A percentile compares a stretch with the other conserved stretches of the same genome.
Evolutionary conservation across 2,113 vertebrate genomes (phyloP).

Genomic region (Grammomys surdaster): DNA sequence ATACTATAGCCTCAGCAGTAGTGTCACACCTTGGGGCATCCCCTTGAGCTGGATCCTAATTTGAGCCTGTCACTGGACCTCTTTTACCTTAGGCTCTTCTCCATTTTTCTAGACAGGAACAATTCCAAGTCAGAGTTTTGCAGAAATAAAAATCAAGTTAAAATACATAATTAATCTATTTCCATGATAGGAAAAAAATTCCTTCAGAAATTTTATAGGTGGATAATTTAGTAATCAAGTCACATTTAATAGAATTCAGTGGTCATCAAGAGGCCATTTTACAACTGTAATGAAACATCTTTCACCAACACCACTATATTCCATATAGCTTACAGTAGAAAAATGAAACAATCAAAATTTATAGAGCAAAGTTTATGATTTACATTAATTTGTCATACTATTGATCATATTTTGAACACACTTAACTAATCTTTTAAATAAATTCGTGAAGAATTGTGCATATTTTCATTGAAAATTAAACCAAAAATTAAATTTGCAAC

Average conservation of each 20-base stretch:
- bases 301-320: background rate
- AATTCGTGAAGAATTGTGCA: background rate
- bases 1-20: too few species aligned
- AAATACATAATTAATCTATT: too few species aligned
- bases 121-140: too few species aligned
- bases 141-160: too few species aligned
- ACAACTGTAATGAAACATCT: background rate
- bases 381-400: background rate
- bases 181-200: background rate
- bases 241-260: background rate
- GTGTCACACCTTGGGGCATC: too few species aligned
- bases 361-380: background rate
- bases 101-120: too few species aligned
- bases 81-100: too few species aligned
- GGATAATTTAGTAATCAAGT: background rate
- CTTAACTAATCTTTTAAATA: background rate
- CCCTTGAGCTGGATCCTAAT: too few species aligned
- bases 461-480: constrained; percentile 12
- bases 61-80: too few species aligned
- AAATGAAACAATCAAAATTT: background rate
- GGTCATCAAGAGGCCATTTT: background rate
- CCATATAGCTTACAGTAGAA: background rate
- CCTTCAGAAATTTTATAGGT: background rate
- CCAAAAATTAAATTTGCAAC: background rate
- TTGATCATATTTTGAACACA: background rate